Conservation (phyloP, 2,888 invertebrate genomes). For the Trisateles emortualis region DNA sequence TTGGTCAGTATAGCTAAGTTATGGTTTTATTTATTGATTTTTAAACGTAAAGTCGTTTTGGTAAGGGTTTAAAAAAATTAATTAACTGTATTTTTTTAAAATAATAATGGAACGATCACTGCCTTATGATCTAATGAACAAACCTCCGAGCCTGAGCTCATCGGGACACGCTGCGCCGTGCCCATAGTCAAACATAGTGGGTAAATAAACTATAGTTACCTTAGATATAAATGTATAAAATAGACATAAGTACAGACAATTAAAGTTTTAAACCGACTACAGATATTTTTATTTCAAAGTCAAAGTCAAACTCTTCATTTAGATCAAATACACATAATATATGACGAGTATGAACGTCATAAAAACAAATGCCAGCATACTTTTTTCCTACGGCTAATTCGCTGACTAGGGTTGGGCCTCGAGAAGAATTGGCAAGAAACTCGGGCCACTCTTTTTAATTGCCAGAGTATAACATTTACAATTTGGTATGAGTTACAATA, state of each 20-base stretch:
- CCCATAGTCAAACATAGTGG: conserved; percentile 81
- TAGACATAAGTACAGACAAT: conserved; percentile 68
- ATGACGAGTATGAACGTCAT: too few relatives aligned
- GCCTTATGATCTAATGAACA: conserved; percentile 68
- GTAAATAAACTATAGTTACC: conserved; percentile 75
- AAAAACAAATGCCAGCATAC: too few relatives aligned
- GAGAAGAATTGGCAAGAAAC: too few relatives aligned
- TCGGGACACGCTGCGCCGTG: conserved; percentile 63
- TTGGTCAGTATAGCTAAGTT: conserved; percentile 50
- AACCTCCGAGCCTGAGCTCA: conserved; percentile 61
- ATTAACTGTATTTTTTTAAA: conserved; percentile 34
- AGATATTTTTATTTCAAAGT: conserved; percentile 11
- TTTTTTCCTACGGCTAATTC: too few relatives aligned
- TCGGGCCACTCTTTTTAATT: too few relatives aligned
- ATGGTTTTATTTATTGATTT: conserved; percentile 53
- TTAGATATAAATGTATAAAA: conserved; percentile 71
- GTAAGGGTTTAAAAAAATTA: conserved; percentile 39
- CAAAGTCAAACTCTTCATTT: too few relatives aligned
- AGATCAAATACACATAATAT: too few relatives aligned
- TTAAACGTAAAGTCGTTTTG: conserved; percentile 38
- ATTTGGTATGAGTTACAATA: too few relatives aligned
- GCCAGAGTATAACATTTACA: too few relatives aligned
- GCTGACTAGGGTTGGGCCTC: too few relatives aligned
- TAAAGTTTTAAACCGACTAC: conserved; percentile 50
- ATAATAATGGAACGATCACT: conserved; percentile 63